A percentile compares a stretch with the other conserved stretches of the same genome.
phyloP scores from a whole-genome alignment of 2,113 vertebrate species.

The Datnioides undecimradiatus region DNA sequence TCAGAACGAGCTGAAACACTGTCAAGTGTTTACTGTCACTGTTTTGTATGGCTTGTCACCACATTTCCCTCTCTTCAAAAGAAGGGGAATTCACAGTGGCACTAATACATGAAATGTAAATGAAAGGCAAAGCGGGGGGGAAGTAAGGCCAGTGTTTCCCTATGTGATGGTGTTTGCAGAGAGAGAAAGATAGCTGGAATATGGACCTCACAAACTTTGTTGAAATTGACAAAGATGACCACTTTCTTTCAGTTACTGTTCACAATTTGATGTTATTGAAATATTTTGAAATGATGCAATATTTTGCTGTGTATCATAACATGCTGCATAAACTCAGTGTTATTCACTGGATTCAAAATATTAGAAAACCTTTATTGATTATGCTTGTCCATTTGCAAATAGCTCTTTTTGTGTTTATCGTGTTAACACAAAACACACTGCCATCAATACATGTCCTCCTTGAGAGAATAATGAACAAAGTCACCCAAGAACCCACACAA shows the following conservation, averaged over 20 bases:
- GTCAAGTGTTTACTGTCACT: slow-evolving; percentile 35
- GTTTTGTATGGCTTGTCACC: slow-evolving; percentile 19
- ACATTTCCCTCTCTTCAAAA: slow-evolving; percentile 17
- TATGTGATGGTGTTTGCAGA: neutral
- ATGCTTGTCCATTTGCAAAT: neutral
- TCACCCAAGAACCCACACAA: slow-evolving; percentile 52
- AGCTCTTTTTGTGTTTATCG: neutral
- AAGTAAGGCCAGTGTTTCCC: slow-evolving; percentile 48
- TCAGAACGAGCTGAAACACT: neutral
- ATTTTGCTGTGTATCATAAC: too few species aligned
- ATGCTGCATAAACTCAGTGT: too few species aligned
- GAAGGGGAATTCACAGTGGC: slow-evolving; percentile 67
- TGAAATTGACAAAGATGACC: neutral
- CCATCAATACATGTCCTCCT: neutral
- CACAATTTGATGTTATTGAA: neutral
- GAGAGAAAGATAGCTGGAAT: neutral
- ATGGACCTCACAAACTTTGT: neutral
- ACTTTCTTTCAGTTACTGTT: neutral
- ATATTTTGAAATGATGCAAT: too few species aligned
- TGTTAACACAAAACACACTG: neutral
- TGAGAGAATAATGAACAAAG: slow-evolving; percentile 47
- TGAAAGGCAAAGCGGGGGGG: slow-evolving; percentile 64
- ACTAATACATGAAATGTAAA: slow-evolving; percentile 73
- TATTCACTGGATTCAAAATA: neutral
- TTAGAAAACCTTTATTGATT: neutral